phyloP scores from a whole-genome alignment of 1,140 invertebrate species.

The Apis mellifera region DNA sequence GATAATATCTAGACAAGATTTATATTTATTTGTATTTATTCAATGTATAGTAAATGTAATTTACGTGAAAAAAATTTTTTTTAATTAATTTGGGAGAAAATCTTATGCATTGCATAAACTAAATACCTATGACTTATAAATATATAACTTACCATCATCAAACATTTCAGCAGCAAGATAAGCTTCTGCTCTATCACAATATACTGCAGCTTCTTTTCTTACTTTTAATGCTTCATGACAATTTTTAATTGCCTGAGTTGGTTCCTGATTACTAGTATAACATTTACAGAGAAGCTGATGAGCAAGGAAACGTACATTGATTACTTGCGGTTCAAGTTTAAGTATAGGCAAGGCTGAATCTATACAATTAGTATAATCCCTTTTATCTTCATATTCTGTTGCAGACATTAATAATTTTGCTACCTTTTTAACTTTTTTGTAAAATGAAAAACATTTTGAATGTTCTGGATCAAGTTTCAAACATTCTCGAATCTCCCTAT shows the following conservation, averaged over 20 bases:
- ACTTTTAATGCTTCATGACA: conserved; percentile 93
- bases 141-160: conserved; percentile 89
- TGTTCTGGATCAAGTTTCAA: conserved; percentile 99
- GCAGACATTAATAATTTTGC: conserved; percentile 91
- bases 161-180: conserved; percentile 95
- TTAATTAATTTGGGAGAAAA: too few relatives aligned
- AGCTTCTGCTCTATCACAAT: conserved; percentile 96
- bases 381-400: conserved; percentile 85
- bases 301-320: conserved; percentile 88
- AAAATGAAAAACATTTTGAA: conserved; percentile 96
- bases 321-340: conserved; percentile 86
- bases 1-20: too few relatives aligned
- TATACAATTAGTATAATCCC: conserved; percentile 90
- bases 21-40: too few relatives aligned
- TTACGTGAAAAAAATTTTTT: too few relatives aligned
- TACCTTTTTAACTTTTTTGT: conserved; percentile 98
- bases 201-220: conserved; percentile 88
- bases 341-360: conserved; percentile 86
- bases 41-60: too few relatives aligned
- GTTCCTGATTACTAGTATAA: conserved; percentile 82
- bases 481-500: conserved; percentile 96
- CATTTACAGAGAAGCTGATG: conserved; percentile 89
- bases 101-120: too few relatives aligned
- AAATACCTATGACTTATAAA: neutral
- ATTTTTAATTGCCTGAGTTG: conserved; percentile 84